Conservation (phyloP, 2,888 invertebrate genomes). For the Cephonodes hylas region DNA sequence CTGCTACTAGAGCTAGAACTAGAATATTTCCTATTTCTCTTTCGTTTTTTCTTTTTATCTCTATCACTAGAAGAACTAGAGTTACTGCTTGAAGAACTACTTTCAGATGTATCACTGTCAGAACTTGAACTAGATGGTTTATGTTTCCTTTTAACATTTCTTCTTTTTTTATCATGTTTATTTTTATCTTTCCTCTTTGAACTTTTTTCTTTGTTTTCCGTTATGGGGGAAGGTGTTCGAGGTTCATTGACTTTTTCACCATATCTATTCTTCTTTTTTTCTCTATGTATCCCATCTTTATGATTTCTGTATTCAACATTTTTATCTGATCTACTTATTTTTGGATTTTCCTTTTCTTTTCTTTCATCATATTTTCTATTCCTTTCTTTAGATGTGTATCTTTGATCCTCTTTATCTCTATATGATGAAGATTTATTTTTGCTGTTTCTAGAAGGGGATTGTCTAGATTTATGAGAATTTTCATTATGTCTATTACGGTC, state of each 20-base stretch:
- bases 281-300: conserved; percentile 13
- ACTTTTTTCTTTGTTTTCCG: conserved; percentile 24
- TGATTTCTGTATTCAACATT: conserved; percentile 15
- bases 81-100: conserved; percentile 60
- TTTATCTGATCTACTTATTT: conserved; percentile 12
- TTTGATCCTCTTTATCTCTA: conserved; percentile 3
- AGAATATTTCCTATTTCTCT: conserved; percentile 54
- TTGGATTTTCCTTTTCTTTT: neutral
- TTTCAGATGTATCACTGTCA: conserved; percentile 56
- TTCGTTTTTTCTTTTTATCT: conserved; percentile 47
- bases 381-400: neutral
- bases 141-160: conserved; percentile 45
- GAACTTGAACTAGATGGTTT: conserved; percentile 64
- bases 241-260: conserved; percentile 18
- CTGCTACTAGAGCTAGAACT: conserved; percentile 54
- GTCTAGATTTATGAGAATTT: conserved; percentile 13
- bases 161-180: conserved; percentile 24
- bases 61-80: conserved; percentile 64
- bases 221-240: conserved; percentile 35
- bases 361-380: neutral
- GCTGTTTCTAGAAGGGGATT: neutral
- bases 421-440: conserved; percentile 1
- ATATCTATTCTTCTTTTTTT: conserved; percentile 16
- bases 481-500: conserved; percentile 19
- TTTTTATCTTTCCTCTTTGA: conserved; percentile 17